Evolutionary conservation across 2,113 vertebrate genomes (phyloP), one percentile per base, ranked within the genome.

Genomic region (Heterotilapia buettikoferi): DNA sequence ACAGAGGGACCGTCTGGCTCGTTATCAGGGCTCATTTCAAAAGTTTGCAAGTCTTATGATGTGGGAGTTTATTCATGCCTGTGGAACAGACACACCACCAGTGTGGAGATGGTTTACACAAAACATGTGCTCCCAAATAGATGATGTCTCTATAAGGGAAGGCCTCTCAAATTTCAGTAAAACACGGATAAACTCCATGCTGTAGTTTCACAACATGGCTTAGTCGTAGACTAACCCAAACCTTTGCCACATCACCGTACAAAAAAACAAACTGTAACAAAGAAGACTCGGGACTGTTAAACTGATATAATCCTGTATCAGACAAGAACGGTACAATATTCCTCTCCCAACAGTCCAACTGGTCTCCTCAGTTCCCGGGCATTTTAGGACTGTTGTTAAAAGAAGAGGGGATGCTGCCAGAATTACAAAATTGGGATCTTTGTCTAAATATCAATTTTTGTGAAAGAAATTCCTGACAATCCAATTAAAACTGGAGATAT

Each of bases 131-230:
- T 66, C 31, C 61, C 61, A 66, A 10, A 18, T 36, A 1, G 59
- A n/a, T 63, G 59, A 61, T 4, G 59, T 19, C 59, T 63, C 31
- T 63, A 36, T 36, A 0, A 63, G 29, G 29, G 29, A 3, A 36
- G 61, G 61, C 2, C 31, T 38, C 33, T 66, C 61, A 66, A 1
- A 12, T 66, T 40, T 21, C 33, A 68, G 36, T 8, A 68, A 40
- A 21, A 14, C 36, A 40, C 2, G 0, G 36, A 13, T 68, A 21
- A 68, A 24, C n/a, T 71, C 36, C 7, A 14, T 4, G 24, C 66
- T 43, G n/a, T 14, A 16, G 36, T 14, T 71, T 71, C 1, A 24
- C 66, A 71, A 24, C 36, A 43, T 2, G 3, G 66, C n/a, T 68
- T 21, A 11, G 16, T 6, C 3, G 5, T 18, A 61, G 14, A 33